Evolutionary conservation across 1,140 invertebrate genomes (phyloP).

Genomic region (Tetranychus cinnabarinus): DNA sequence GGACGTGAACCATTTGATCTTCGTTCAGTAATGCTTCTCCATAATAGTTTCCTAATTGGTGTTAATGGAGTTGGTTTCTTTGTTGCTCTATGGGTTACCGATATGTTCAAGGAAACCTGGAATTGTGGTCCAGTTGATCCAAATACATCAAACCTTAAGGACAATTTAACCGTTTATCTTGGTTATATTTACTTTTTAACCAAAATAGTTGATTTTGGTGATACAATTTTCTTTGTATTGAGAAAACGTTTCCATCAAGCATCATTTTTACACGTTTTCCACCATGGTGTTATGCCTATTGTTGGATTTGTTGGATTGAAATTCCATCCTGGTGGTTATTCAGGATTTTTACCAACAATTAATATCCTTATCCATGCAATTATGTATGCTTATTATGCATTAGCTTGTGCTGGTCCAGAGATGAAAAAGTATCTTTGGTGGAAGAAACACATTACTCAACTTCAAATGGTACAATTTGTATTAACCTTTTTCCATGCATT

Average conservation of each 20-base stretch:
- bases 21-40: constrained; percentile 19
- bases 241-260: constrained; percentile 25
- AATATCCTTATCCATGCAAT: constrained; percentile 33
- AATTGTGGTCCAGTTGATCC: neutral
- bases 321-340: neutral
- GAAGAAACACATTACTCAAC: constrained; percentile 30
- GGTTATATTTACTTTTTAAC: constrained; percentile 25
- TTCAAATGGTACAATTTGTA: constrained; percentile 24
- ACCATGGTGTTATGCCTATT: constrained; percentile 18
- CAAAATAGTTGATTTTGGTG: constrained; percentile 24
- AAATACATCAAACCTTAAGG: neutral
- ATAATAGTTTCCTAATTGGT: constrained; percentile 21
- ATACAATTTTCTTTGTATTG: constrained; percentile 26
- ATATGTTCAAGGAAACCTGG: neutral
- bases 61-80: neutral
- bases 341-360: constrained; percentile 23
- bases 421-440: constrained; percentile 31
- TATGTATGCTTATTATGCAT: constrained; percentile 30
- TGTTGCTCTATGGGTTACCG: neutral
- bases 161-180: neutral
- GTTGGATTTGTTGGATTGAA: constrained; percentile 1
- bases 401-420: constrained; percentile 27
- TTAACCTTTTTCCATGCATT: neutral
- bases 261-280: constrained; percentile 26
- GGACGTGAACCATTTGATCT: constrained; percentile 22